phyloP scores from a whole-genome alignment of 2,113 vertebrate genomes.

The Ariopsis seemanni region DNA sequence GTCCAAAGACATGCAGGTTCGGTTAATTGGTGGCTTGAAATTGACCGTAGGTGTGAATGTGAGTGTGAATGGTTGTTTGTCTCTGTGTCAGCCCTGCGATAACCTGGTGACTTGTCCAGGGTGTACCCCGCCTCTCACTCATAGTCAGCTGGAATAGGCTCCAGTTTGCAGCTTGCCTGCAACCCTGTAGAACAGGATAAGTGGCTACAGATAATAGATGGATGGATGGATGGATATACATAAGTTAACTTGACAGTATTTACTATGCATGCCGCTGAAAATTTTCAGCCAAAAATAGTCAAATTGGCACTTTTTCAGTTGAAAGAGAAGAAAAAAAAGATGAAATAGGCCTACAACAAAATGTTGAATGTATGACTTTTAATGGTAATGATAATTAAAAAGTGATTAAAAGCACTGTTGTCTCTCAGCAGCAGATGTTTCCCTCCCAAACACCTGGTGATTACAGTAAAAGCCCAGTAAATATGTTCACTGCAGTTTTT shows the following conservation, averaged over 20 bases:
- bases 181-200: too few relatives aligned
- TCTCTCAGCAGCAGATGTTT: neutral
- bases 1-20: too few relatives aligned
- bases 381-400: neutral
- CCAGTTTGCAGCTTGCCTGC: too few relatives aligned
- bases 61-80: too few relatives aligned
- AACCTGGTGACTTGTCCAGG: too few relatives aligned
- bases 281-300: neutral
- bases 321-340: neutral
- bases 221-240: too few relatives aligned
- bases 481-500: neutral
- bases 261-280: neutral
- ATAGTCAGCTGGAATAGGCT: too few relatives aligned
- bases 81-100: too few relatives aligned
- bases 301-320: neutral
- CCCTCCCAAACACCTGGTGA: neutral
- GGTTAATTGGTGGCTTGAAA: too few relatives aligned
- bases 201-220: too few relatives aligned
- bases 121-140: too few relatives aligned
- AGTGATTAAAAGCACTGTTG: neutral
- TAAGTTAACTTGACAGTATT: neutral
- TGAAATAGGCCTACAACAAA: neutral
- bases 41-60: too few relatives aligned
- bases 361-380: neutral
- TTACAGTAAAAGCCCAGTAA: neutral